A percentile compares a stretch with the other conserved stretches of the same genome.
phyloP scores from a whole-genome alignment of 2,113 vertebrate genomes.

The human region GRCh38 chr18:36351001-36351500 shows the following conservation, averaged over 20 bases:
- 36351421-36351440: background rate
- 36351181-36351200: background rate
- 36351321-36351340: background rate
- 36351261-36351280: background rate
- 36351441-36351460: background rate
- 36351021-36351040: background rate
- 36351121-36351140: background rate
- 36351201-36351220: background rate
- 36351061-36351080: background rate
- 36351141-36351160: rapidly evolving
- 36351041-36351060: rapidly evolving
- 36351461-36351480: background rate
- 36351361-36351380: background rate
- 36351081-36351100: background rate
- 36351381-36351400: background rate
- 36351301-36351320: background rate
- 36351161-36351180: background rate
- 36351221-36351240: background rate
- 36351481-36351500: background rate
- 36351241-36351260: background rate
- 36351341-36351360: background rate
- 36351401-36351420: background rate
- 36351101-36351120: background rate
- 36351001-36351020: slow-evolving; percentile 38
- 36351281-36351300: background rate